These are phyloP conservation scores for Progne subis DNA, from an alignment of 2,113 vertebrate genomes.

Conservation along the genomic window DNA sequence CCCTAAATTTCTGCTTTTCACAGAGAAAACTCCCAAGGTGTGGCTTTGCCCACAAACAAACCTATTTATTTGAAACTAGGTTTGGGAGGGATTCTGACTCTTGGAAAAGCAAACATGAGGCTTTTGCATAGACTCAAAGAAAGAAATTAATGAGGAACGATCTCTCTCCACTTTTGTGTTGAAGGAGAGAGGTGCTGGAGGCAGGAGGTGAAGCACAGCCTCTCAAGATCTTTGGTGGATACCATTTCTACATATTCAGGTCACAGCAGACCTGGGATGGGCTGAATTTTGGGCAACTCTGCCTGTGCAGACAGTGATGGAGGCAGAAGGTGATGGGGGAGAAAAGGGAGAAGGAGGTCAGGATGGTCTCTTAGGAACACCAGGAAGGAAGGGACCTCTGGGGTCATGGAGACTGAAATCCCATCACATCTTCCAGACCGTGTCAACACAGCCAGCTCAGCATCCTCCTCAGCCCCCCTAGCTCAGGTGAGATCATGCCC, in stretches of 20 bases:
- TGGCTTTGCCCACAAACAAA: neutral
- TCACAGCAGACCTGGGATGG: neutral
- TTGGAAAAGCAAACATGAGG: neutral
- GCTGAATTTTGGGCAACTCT: neutral
- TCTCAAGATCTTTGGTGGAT: neutral
- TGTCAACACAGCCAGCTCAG: neutral
- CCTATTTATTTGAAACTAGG: neutral
- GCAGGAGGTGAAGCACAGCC: neutral
- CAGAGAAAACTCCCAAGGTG: neutral
- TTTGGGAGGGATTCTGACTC: neutral
- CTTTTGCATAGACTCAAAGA: neutral
- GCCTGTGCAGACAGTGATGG: neutral
- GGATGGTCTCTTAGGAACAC: neutral
- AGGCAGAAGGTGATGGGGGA: neutral
- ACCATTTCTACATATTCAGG: accelerated
- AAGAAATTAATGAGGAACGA: accelerated
- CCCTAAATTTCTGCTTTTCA: neutral
- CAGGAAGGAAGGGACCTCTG: neutral
- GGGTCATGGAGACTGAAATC: neutral
- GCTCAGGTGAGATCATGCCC: neutral
- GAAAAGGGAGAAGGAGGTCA: neutral
- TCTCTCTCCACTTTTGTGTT: neutral
- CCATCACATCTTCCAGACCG: neutral
- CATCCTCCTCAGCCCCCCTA: accelerated
- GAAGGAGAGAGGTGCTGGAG: neutral